A percentile compares a stretch with the other conserved stretches of the same genome.
phyloP scores from a whole-genome alignment of 2,113 vertebrate species.

The Chiloscyllium plagiosum region DNA sequence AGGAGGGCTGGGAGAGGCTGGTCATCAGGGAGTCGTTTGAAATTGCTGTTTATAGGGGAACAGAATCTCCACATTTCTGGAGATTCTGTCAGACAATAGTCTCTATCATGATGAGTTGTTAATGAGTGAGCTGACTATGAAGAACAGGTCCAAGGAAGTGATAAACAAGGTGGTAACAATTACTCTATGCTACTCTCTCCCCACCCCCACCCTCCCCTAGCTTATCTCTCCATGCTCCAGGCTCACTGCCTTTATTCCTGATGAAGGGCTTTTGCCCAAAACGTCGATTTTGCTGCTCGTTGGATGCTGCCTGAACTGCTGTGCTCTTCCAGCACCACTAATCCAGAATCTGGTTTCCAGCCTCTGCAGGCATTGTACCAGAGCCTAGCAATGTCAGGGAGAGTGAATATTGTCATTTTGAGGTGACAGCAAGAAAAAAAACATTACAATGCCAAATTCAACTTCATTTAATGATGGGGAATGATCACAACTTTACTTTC shows the following conservation, averaged over 20 bases:
- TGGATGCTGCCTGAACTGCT: too few relatives aligned
- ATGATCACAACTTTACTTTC: background rate
- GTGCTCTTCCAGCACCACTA: too few relatives aligned
- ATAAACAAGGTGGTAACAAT: background rate
- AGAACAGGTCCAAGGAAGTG: background rate
- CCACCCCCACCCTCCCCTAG: too few relatives aligned
- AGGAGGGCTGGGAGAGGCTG: background rate
- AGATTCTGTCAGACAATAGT: background rate
- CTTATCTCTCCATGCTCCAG: too few relatives aligned
- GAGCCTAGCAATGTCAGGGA: background rate
- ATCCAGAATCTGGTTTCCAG: too few relatives aligned
- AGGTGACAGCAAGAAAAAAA: background rate
- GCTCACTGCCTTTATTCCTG: too few relatives aligned
- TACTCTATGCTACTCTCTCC: too few relatives aligned
- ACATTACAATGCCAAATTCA: background rate
- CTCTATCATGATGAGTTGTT: background rate
- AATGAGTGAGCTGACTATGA: background rate
- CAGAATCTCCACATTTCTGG: background rate
- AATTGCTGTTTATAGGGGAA: background rate
- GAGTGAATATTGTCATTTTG: background rate
- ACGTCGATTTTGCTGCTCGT: too few relatives aligned
- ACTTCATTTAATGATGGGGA: background rate
- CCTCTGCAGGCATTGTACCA: background rate
- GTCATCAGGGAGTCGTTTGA: background rate
- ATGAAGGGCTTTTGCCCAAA: too few relatives aligned